Percentiles rank a stretch among this genome's conserved stretches.
phyloP scores from a whole-genome alignment of 2,888 invertebrate species.

The Cryptops parisi region DNA sequence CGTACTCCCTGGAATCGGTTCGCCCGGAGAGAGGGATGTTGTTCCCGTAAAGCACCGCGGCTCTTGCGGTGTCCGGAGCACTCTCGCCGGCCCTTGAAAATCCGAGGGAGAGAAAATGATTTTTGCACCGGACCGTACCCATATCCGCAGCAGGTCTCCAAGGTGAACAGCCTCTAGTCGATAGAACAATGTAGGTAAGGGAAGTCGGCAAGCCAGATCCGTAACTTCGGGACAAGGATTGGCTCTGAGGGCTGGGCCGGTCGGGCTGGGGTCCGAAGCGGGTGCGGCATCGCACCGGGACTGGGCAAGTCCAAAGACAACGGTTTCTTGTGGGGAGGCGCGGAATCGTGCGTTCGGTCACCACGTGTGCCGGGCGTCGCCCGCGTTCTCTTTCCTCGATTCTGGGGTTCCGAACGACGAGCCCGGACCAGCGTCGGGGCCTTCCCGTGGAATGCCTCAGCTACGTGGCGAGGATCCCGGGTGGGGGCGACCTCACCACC shows the following conservation, averaged over 20 bases:
- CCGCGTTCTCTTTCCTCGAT: slow-evolving; percentile 5
- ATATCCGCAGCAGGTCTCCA: slow-evolving; percentile 63
- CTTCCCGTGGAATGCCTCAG: slow-evolving; percentile 27
- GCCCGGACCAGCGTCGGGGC: slow-evolving; percentile 25
- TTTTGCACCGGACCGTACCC: slow-evolving; percentile 12
- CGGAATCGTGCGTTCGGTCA: too few species aligned
- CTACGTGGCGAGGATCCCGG: slow-evolving; percentile 21
- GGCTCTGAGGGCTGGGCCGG: slow-evolving; percentile 53
- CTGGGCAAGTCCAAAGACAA: slow-evolving; percentile 24
- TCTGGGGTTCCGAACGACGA: slow-evolving; percentile 11
- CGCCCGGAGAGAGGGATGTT: slow-evolving; percentile 31
- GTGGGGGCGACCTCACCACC: slow-evolving; percentile 17
- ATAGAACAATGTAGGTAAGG: slow-evolving; percentile 52
- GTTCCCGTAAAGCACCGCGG: slow-evolving; percentile 32
- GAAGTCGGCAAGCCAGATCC: slow-evolving; percentile 52
- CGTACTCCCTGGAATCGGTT: slow-evolving; percentile 28
- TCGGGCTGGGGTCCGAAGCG: slow-evolving; percentile 40
- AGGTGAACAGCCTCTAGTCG: slow-evolving; percentile 53
- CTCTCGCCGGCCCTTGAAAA: slow-evolving; percentile 33
- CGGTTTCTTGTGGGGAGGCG: too few species aligned
- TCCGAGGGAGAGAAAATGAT: slow-evolving; percentile 24
- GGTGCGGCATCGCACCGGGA: slow-evolving; percentile 24
- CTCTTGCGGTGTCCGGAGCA: slow-evolving; percentile 31
- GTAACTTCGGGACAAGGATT: slow-evolving; percentile 51
- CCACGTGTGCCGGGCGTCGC: too few species aligned